These are phyloP conservation scores for Peromyscus attwateri DNA, from an alignment of 2,797 vertebrate species.

Conservation along the genomic window DNA sequence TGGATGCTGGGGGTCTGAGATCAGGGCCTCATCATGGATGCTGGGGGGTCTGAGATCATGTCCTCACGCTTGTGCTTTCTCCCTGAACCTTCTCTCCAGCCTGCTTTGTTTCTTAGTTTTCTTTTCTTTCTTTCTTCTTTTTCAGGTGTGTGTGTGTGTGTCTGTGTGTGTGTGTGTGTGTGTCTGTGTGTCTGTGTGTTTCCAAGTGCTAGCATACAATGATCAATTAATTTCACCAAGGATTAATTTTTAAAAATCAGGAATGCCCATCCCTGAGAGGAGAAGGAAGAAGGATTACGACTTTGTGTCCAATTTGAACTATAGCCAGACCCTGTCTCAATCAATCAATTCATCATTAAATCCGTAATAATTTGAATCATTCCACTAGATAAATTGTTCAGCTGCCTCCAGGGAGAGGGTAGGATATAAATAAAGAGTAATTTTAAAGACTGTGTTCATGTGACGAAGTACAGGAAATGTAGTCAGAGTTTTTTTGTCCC, in stretches of 20 bases:
- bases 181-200: neutral
- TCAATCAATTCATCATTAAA: neutral
- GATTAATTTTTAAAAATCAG: conserved; percentile 67
- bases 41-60: too few relatives aligned
- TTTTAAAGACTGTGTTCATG: neutral
- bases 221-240: conserved; percentile 45
- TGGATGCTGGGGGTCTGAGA: too few relatives aligned
- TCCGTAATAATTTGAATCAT: conserved; percentile 62
- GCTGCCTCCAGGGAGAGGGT: conserved; percentile 24
- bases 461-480: neutral
- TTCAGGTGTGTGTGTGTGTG: neutral
- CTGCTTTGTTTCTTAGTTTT: neutral
- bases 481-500: neutral
- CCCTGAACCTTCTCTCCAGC: too few relatives aligned
- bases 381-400: conserved; percentile 17
- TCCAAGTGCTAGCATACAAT: neutral
- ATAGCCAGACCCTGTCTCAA: neutral
- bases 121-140: neutral
- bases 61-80: too few relatives aligned
- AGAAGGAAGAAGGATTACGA: neutral
- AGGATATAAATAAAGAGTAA: neutral
- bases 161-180: neutral
- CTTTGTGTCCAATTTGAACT: neutral
- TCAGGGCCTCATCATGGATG: too few relatives aligned
- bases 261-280: neutral